Percentiles rank a stretch among this genome's conserved stretches.
Evolutionary conservation across 2,888 invertebrate species (phyloP).

Genomic region (Piscicola geometra): DNA sequence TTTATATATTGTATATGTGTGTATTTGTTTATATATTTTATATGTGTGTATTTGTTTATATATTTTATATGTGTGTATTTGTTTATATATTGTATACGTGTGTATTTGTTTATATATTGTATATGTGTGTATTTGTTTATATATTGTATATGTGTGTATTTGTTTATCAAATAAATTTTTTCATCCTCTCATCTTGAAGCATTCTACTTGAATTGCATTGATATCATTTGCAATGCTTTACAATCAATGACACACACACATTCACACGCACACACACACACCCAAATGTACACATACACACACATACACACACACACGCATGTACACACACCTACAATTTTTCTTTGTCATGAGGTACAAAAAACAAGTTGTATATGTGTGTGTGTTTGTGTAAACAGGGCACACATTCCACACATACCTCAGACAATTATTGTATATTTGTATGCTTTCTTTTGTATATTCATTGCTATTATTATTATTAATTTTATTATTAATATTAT

Average conservation of each 20-base stretch:
- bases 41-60: too few species aligned
- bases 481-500: background rate
- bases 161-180: too few species aligned
- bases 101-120: too few species aligned
- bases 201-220: too few species aligned
- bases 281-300: background rate
- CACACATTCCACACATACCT: background rate
- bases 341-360: background rate
- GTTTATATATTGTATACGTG: too few species aligned
- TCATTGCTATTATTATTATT: background rate
- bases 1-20: too few species aligned
- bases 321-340: background rate
- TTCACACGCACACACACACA: background rate
- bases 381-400: background rate
- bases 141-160: too few species aligned
- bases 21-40: too few species aligned
- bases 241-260: background rate
- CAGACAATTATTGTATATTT: background rate
- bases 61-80: too few species aligned
- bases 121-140: too few species aligned
- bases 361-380: background rate
- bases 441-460: background rate
- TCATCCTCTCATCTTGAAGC: too few species aligned
- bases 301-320: background rate
- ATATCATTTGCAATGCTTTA: too few species aligned